Percentiles rank a stretch among this genome's conserved stretches.
phyloP scores from a whole-genome alignment of 2,888 invertebrate genomes.

The Kuschelorhynchus macadamiae region DNA sequence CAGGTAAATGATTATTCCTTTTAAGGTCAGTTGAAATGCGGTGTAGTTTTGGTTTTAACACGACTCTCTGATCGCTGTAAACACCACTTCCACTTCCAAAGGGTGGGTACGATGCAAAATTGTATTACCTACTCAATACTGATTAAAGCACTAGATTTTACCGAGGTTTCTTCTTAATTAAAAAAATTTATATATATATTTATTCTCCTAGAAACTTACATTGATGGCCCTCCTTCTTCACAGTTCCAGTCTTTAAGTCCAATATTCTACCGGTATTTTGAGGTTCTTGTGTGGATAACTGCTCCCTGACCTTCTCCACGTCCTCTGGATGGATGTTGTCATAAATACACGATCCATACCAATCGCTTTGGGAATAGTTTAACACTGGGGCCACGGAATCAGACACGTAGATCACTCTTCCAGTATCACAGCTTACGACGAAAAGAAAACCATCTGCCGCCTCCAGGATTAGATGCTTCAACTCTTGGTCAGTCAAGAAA shows the following conservation, averaged over 20 bases:
- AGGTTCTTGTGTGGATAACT: constrained; percentile 96
- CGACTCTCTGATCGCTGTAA: too few relatives aligned
- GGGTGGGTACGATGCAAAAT: too few relatives aligned
- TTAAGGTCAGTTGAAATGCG: too few relatives aligned
- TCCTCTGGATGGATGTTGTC: constrained; percentile 99
- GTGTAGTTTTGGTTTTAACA: too few relatives aligned
- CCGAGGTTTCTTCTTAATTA: too few relatives aligned
- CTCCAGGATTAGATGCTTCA: constrained; percentile 98
- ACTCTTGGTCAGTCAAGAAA: constrained; percentile 98
- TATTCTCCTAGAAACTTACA: constrained; percentile 82
- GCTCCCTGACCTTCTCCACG: constrained; percentile 96
- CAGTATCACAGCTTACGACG: constrained; percentile 97
- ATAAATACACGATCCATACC: constrained; percentile 96
- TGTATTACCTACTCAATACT: too few relatives aligned
- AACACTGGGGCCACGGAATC: constrained; percentile 98
- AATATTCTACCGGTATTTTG: constrained; percentile 82
- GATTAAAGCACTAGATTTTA: too few relatives aligned
- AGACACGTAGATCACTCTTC: constrained; percentile 97
- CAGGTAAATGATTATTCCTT: too few relatives aligned
- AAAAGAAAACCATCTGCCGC: constrained; percentile 99
- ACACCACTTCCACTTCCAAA: too few relatives aligned
- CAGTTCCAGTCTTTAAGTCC: constrained; percentile 98
- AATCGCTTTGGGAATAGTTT: constrained; percentile 97
- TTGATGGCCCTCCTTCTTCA: constrained; percentile 99
- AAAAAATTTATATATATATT: too few relatives aligned